Conservation (phyloP, 2,797 vertebrate species). For the Pseudotriccus pelzelni region DNA sequence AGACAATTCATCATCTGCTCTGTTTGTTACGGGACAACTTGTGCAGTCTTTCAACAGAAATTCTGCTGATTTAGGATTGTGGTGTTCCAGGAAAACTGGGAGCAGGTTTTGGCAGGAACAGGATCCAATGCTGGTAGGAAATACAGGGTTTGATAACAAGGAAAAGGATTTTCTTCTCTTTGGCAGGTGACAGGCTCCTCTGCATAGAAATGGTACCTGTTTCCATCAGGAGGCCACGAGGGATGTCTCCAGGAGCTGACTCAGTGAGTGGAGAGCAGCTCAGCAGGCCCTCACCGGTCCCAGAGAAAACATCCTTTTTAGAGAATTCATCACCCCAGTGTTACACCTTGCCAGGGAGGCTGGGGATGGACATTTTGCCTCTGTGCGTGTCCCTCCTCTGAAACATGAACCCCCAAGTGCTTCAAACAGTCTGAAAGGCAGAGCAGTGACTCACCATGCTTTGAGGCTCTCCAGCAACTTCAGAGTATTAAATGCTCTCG, state of each 20-base stretch:
- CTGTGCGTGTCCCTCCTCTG: background rate
- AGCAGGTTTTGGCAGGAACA: background rate
- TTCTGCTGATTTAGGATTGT: background rate
- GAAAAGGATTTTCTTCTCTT: background rate
- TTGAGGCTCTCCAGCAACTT: background rate
- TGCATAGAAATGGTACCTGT: accelerated
- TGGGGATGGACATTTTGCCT: background rate
- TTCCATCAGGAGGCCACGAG: accelerated
- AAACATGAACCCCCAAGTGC: background rate
- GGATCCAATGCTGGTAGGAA: background rate
- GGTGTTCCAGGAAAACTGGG: background rate
- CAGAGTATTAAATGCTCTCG: slow-evolving; percentile 4
- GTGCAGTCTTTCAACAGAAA: background rate
- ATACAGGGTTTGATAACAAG: background rate
- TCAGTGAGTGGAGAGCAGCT: background rate
- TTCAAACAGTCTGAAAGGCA: background rate
- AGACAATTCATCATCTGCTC: background rate
- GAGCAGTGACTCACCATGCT: background rate
- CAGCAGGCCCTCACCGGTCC: background rate
- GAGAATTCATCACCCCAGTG: background rate
- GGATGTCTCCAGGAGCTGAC: background rate
- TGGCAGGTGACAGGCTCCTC: background rate
- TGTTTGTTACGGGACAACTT: background rate
- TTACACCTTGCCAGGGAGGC: background rate
- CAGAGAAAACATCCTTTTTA: background rate